phyloP scores from a whole-genome alignment of 1,140 invertebrate species.

The Saccostrea cuccullata region DNA sequence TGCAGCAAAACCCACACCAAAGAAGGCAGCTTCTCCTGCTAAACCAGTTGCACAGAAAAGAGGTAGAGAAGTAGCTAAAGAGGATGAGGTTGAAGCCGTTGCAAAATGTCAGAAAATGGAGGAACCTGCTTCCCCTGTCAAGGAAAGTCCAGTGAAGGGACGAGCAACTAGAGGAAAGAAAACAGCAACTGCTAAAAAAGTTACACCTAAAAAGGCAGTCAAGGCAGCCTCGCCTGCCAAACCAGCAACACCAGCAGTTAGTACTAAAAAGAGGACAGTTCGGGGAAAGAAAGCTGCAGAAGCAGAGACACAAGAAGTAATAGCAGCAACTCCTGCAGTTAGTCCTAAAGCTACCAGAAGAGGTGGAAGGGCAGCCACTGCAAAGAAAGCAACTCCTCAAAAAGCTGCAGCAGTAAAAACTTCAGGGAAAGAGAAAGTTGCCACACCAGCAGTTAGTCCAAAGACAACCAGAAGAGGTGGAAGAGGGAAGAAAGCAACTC shows the following conservation, averaged over 20 bases:
- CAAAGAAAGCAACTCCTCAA: no score
- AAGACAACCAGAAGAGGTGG: no score
- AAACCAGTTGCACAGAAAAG: slow-evolving; percentile 39
- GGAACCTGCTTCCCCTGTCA: neutral
- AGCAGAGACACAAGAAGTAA: neutral
- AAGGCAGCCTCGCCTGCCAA: neutral
- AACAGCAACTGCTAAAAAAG: neutral
- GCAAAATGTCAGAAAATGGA: no score
- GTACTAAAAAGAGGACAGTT: neutral
- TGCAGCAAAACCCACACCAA: neutral
- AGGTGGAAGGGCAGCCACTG: no score
- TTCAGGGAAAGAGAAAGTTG: no score
- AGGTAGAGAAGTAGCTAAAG: no score
- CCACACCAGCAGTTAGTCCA: no score
- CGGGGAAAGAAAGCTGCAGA: neutral
- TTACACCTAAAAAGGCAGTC: slow-evolving; percentile 19
- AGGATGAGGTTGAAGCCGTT: no score
- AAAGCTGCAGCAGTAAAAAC: no score
- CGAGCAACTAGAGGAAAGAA: slow-evolving; percentile 41
- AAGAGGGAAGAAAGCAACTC: no score
- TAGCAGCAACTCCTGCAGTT: neutral
- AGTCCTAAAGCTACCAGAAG: neutral
- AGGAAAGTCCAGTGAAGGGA: slow-evolving; percentile 30
- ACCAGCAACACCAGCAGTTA: neutral
- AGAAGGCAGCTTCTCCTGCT: slow-evolving; percentile 3